Evolutionary conservation across 2,113 vertebrate genomes (phyloP), one percentile per base, ranked within the genome.

Genomic region (Anas platyrhynchos): DNA sequence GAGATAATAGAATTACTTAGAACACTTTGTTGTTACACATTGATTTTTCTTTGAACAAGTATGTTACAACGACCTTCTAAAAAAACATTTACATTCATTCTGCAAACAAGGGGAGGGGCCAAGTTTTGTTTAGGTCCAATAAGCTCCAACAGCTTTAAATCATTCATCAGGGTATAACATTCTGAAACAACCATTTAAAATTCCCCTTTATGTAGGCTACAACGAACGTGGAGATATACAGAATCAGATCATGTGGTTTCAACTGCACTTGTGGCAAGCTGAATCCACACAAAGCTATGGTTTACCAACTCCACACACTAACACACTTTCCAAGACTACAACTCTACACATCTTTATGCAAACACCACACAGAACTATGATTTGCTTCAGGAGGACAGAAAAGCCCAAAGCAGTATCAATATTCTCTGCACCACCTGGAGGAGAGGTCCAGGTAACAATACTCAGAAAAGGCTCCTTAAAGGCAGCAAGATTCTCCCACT

Each of bases 131-230:
- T 74, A 48, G 14, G 62, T 11, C 26, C 66, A 82, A 11, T 23
- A 78, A 65, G 4, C 38, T 75, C 9, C 29, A 78, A 36, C 23
- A 54, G 25, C 13, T 90, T 76, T 18, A 93, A 78, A 22, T 83
- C 48, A 58, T 81, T 68, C 65, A 80, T 31, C 16, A 38, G 9
- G 5, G 23, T 81, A 25, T 55, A 93, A 93, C n/a, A 44, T 46
- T 86, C 7, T 61, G 46, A 94, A 78, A 15, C 31, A 74, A 36
- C 2, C 58, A 58, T 59, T 83, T 74, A 56, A 88, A 59, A 27
- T 34, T 86, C 34, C 61, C 2, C 0, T 34, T 76, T 74, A 61
- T 0, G 0, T 11, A 3, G 31, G 32, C 36, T 68, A n/a, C 7
- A 44, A 93, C 69, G 44, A 86, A 23, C 18, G 3, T 82, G 20